Evolutionary conservation across 2,888 invertebrate species (phyloP).

Genomic region (Formica aserva): DNA sequence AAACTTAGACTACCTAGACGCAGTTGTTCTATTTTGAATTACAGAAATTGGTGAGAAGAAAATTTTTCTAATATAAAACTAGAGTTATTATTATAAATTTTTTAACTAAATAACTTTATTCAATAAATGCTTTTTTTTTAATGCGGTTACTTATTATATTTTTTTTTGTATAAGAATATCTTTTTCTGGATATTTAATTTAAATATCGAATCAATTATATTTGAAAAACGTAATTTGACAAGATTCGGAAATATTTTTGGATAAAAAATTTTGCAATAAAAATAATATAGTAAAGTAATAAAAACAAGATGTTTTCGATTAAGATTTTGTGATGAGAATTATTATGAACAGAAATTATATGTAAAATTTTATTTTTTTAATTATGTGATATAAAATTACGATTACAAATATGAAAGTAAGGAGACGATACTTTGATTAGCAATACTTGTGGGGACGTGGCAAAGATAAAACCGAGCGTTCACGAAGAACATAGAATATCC

Average conservation of each 20-base stretch:
- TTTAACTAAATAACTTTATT: not conserved
- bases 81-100: not conserved
- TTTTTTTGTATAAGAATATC: not conserved
- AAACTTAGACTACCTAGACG: not conserved
- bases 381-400: not conserved
- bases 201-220: slow-evolving; percentile 11
- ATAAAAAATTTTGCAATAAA: not conserved
- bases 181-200: not conserved
- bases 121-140: not conserved
- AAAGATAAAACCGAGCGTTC: slow-evolving; percentile 75
- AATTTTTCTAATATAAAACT: not conserved
- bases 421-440: not conserved
- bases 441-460: slow-evolving; percentile 56
- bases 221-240: not conserved
- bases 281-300: not conserved
- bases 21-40: not conserved
- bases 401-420: not conserved
- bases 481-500: slow-evolving; percentile 74
- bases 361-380: not conserved
- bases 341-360: not conserved
- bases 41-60: slow-evolving; percentile 12
- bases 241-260: not conserved
- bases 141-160: not conserved
- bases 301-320: not conserved
- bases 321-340: not conserved